Base-by-base conservation (phyloP, 2,797 vertebrate species). In the Micrastur ruficollis region DNA sequence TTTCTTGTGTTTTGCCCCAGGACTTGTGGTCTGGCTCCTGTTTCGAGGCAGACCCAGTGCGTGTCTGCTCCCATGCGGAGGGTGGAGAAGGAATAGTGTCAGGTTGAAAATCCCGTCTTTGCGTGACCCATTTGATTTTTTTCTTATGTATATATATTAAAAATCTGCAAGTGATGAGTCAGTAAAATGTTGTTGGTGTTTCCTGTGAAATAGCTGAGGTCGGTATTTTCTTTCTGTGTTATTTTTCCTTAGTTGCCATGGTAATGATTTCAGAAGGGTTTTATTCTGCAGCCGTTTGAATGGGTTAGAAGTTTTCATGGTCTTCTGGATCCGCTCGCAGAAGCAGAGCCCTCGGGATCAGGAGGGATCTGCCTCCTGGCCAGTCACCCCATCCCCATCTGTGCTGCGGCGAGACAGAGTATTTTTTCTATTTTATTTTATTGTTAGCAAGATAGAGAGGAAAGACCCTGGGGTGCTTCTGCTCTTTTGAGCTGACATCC, bases 161-260 rank as follows among this genome's bases (percentile, higher is more conserved):
- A 96, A 95, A 85, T 93, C 80, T 90, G 93, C 74, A 93, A 97
- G 85, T 97, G 97, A 97, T 97, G 97, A 97, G 90, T 96, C 97
- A 97, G 96, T 94, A 96, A 97, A 97, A 97, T n/a, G 18, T 38
- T 95, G 81, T 21, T 92, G 89, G 85, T 97, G 90, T 97, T 97
- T 97, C 95, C 97, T 97, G 91, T 91, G 96, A 96, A 97, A 96
- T 84, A 97, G 96, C 95, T 97, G 95, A 97, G 89, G 93, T 96
- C 1, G 66, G 90, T 95, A 53, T 95, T 94, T 96, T 96, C 81
- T 91, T 94, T 96, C 95, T 94, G 74, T 94, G 93, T 93, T 93
- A 97, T 97, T 94, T 97, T 93, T 89, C 94, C 75, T 92, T 90
- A 18, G 97, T 98, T 98, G 90, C 97, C 93, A 98, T 97, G 96